Evolutionary conservation across 2,888 invertebrate species (phyloP), one percentile per base, ranked within the genome.

Genomic region (Salpingus planirostris): DNA sequence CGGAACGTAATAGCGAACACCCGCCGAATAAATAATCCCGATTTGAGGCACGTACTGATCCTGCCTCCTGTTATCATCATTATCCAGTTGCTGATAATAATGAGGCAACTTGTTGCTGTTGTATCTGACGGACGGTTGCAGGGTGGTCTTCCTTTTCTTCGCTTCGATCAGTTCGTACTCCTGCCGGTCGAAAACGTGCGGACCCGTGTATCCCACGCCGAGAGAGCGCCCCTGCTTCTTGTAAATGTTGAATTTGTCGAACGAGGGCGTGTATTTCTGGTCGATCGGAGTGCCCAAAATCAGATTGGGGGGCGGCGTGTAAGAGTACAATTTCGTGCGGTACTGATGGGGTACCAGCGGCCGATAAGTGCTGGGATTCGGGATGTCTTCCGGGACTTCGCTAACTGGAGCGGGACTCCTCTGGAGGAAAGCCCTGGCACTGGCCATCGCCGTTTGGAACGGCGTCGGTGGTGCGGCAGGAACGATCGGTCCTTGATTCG

Each of bases 1-100:
- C 31, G 66, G 66, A 27, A 64, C 52, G 31, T 66, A 66, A 38
- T 65, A 65, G 36, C 60, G 50, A 8, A 65, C 54, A 10, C 66
- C 66, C 2, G 61, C 49, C 2, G 64, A 63, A 43, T 64, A 64
- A 13, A 62, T 39, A 11, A 66, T 43, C 8, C 65, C 66, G 36
- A 66, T 63, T 46, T 62, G 55, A 2, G 64, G 64, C 12, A 65
- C 62, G 10, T 36, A 47, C 3, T 36, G 21, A 7, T 36, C 18
- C 23, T 23, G 23, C 8, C 8, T 28, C 25, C 14, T 36, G 24
- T 6, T 39, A 30, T 15, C 11, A 24, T 37, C 24, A 11, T 22
- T 24, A 25, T 29, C 27, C 25, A 28, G 27, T 21, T 29, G 27
- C 33, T 33, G 10, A 14, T 18, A 6, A 8, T 18, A 18, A 18